Percentiles rank a stretch among this genome's conserved stretches.
These are phyloP conservation scores for Drosophila paulistorum DNA, from an alignment of 1,140 invertebrate species.

Conservation along the genomic window DNA sequence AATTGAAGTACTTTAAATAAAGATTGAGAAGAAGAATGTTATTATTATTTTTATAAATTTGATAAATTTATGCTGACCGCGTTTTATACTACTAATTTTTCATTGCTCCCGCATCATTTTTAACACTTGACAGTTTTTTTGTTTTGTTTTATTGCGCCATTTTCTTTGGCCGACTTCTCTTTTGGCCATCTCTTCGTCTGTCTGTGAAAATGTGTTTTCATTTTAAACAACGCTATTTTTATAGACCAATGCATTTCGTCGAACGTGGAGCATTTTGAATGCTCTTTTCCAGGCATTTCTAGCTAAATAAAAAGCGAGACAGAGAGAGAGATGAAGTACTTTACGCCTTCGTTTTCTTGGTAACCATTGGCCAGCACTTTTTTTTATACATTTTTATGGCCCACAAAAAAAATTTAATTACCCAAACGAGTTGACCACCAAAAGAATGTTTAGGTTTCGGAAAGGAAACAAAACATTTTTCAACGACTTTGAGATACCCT, in stretches of 20 bases:
- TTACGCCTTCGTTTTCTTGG: slow-evolving; percentile 41
- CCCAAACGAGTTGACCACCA: slow-evolving; percentile 40
- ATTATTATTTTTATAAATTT: neutral
- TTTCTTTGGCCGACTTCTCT: slow-evolving; percentile 14
- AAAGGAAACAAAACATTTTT: no score
- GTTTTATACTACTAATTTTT: slow-evolving; percentile 25
- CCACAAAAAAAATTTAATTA: slow-evolving; percentile 67
- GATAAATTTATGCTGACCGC: neutral
- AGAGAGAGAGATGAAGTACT: slow-evolving; percentile 18
- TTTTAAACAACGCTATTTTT: slow-evolving; percentile 62
- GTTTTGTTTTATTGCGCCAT: slow-evolving; percentile 53
- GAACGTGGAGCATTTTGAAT: neutral
- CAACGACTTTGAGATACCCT: no score
- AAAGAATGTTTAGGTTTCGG: neutral
- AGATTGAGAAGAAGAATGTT: slow-evolving; percentile 1
- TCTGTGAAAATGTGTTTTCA: neutral
- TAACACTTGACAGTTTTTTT: slow-evolving; percentile 34
- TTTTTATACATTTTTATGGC: slow-evolving; percentile 30
- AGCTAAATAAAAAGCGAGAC: slow-evolving; percentile 22
- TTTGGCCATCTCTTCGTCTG: slow-evolving; percentile 1
- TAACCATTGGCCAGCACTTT: slow-evolving; percentile 45
- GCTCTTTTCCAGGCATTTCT: slow-evolving; percentile 32
- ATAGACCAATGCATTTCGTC: slow-evolving; percentile 42
- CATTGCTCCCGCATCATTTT: slow-evolving; percentile 31
- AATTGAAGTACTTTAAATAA: no score